These are phyloP conservation scores for Podarcis cretensis DNA, from an alignment of 2,113 vertebrate genomes.

Conservation along the genomic window DNA sequence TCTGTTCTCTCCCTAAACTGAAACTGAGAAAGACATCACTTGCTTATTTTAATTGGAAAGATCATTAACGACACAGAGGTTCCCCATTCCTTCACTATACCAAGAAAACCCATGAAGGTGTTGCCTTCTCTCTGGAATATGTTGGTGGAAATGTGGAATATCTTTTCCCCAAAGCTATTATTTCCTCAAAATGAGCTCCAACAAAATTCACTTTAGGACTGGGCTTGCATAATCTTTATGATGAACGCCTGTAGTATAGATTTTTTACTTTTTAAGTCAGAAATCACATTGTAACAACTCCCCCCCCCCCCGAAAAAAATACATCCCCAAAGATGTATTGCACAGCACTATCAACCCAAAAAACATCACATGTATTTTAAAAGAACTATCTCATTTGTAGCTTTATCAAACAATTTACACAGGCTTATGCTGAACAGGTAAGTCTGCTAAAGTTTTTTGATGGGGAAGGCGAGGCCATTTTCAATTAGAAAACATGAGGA, in stretches of 20 bases:
- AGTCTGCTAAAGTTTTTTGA: slow-evolving; percentile 36
- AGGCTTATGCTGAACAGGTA: slow-evolving; percentile 19
- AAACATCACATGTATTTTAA: neutral
- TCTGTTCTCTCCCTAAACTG: slow-evolving; percentile 18
- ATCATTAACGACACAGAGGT: neutral
- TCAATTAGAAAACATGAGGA: slow-evolving; percentile 57
- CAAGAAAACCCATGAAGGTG: neutral
- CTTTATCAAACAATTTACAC: slow-evolving; percentile 1
- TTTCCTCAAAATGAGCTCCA: slow-evolving; percentile 9
- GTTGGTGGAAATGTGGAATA: neutral
- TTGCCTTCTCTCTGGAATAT: neutral
- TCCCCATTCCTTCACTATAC: neutral
- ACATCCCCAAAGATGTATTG: neutral
- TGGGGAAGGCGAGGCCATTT: slow-evolving; percentile 58
- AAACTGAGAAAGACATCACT: neutral
- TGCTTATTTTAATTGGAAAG: neutral
- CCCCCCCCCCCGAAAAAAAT: too few species aligned
- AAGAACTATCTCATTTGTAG: slow-evolving; percentile 16
- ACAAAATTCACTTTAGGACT: slow-evolving; percentile 2
- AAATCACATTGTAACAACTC: neutral
- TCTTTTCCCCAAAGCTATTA: neutral
- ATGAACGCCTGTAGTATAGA: neutral
- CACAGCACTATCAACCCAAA: neutral
- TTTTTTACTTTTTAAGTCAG: neutral
- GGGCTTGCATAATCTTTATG: neutral